Base-by-base conservation (phyloP, 2,113 vertebrate species). In the Larimichthys polyactis region DNA sequence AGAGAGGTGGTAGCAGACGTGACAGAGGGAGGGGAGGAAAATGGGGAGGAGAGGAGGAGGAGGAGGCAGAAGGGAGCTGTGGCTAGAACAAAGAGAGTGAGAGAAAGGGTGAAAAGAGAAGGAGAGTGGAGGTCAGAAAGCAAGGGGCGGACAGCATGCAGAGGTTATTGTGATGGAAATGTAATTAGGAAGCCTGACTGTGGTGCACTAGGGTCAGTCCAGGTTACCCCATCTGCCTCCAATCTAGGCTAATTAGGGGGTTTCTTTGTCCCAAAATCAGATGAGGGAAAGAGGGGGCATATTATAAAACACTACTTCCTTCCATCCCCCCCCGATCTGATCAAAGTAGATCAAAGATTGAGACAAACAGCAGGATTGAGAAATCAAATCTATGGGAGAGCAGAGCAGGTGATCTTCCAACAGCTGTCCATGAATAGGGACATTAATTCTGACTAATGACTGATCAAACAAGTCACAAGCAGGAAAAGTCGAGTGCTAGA, bases 91-190 rank as follows among this genome's bases (percentile, higher is more conserved):
- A 92, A 94, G 92, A 69, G 80, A 76, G 85, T 69, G 82, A 86
- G 80, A 89, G 84, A 90, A 91, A 85, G 86, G 72, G 49, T 84
- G 84, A 90, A 93, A 90, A 81, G 91, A 91, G 83, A 78, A 76
- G 81, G 88, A 82, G 82, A 93, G 90, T 87, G 90, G 92, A 95
- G 95, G 95, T 95, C 95, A 95, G 95, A 96, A 95, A 94, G 94
- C 94, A 96, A 93, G 82, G 91, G 93, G 89, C 78, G 79, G 91
- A 90, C 91, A 91, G 90, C 93, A 93, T 82, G 92, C 83, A 87
- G 91, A 84, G 90, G 87, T 93, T 94, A 95, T 97, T 97, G 95
- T 97, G 93, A 96, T 96, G 95, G 95, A 96, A 96, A 95, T 95
- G 91, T 91, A 91, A 95, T 96, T 94, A 94, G 89, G 88, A 87